Conservation (phyloP, 2,797 vertebrate species). For the Gephyroberyx darwinii region DNA sequence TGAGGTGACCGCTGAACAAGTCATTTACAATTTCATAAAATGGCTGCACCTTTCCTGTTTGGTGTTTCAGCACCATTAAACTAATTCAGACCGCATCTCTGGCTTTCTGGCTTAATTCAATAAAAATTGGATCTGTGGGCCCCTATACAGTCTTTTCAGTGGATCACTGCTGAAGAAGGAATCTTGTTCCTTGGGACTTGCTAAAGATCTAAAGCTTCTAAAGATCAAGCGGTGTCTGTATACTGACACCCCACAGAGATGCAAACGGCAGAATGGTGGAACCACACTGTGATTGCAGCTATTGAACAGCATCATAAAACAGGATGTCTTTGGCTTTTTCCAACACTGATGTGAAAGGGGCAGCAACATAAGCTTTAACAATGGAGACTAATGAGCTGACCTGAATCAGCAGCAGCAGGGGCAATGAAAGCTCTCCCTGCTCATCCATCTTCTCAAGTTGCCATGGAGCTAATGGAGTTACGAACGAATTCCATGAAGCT, state of each 20-base stretch:
- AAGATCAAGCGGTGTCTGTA: conserved; percentile 29
- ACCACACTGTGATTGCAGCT: neutral
- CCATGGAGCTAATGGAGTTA: conserved; percentile 10
- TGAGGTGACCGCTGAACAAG: conserved; percentile 9
- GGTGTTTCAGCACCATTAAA: conserved; percentile 42
- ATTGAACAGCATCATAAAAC: neutral
- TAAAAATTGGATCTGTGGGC: neutral
- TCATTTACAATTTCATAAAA: conserved; percentile 40
- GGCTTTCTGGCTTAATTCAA: conserved; percentile 1
- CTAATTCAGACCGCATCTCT: neutral
- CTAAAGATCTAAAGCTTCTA: conserved; percentile 36
- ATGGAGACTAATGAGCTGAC: neutral
- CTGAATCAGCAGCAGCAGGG: neutral
- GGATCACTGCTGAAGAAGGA: conserved; percentile 9
- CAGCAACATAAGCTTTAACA: conserved; percentile 16
- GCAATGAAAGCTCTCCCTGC: neutral
- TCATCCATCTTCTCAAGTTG: conserved; percentile 14
- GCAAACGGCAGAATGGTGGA: conserved; percentile 15
- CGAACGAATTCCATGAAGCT: conserved; percentile 7
- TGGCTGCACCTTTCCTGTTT: conserved; percentile 21
- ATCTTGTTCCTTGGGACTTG: neutral
- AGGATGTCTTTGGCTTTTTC: conserved; percentile 24
- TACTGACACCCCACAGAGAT: conserved; percentile 15
- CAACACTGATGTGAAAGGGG: neutral
- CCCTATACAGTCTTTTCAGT: neutral